Percentiles rank a stretch among this genome's conserved stretches.
phyloP scores from a whole-genome alignment of 2,113 vertebrate genomes.

The Crotalus viridis region DNA sequence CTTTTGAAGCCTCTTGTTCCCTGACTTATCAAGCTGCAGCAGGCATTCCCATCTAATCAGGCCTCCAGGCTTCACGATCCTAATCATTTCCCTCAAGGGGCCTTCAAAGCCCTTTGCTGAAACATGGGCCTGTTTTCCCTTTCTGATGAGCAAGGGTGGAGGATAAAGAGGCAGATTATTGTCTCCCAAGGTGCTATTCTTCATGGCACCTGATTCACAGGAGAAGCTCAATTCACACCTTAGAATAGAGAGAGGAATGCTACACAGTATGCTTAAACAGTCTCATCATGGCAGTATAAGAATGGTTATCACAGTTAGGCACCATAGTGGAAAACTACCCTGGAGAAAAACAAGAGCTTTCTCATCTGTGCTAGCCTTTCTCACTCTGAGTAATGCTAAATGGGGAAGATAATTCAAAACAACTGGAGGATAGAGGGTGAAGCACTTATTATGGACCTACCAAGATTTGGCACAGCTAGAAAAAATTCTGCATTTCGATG shows the following conservation, averaged over 20 bases:
- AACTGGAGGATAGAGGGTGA: background rate
- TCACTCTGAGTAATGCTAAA: background rate
- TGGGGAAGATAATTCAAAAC: background rate
- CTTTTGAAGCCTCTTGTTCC: constrained; percentile 42
- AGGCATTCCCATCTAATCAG: constrained; percentile 58
- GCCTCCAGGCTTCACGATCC: constrained; percentile 48
- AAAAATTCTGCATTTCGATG: background rate
- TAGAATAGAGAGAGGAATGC: background rate
- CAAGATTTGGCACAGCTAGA: background rate
- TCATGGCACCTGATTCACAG: background rate
- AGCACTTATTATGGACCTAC: background rate
- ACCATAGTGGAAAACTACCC: background rate
- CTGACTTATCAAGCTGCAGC: constrained; percentile 61
- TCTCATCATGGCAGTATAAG: background rate
- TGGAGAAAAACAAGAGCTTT: background rate
- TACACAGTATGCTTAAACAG: background rate
- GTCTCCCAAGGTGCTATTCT: constrained; percentile 1
- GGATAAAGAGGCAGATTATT: constrained; percentile 27
- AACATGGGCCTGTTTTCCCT: constrained; percentile 18
- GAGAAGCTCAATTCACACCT: background rate
- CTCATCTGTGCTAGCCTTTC: background rate
- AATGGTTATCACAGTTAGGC: fast-evolving
- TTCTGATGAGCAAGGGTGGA: constrained; percentile 19
- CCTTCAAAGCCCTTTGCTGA: constrained; percentile 42
- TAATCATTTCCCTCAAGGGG: constrained; percentile 20